Base-by-base conservation (phyloP, 2,113 vertebrate genomes). In the Clarias gariepinus region DNA sequence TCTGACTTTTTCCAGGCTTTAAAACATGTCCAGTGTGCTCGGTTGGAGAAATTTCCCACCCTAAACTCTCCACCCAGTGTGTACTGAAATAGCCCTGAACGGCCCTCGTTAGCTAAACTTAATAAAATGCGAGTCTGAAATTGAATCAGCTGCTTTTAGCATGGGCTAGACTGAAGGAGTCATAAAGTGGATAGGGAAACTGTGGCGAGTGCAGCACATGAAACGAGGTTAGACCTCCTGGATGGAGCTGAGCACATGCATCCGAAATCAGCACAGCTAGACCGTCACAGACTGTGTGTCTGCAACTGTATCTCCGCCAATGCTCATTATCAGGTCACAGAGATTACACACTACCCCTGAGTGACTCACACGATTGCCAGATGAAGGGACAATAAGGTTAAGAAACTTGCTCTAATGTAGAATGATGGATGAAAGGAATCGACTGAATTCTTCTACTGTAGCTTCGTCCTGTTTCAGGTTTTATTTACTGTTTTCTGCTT, bases 141-240 rank as follows among this genome's bases (percentile, higher is more conserved):
- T 95, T 89, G 86, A 93, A 95, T 95, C 90, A 89, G 86, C 86
- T 53, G 90, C 94, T 95, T 94, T 95, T 94, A 94, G 93, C 90
- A 86, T 71, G 52, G 91, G 66, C 85, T 84, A 88, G 78, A 88
- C 88, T 90, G 88, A 81, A 93, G 93, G 86, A 88, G 86, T 89
- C 87, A 90, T 90, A 93, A 84, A 94, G 89, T 89, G 90, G 90
- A 94, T 92, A 90, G 89, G 87, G 81, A 84, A 91, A 89, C 90
- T 86, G 89, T 83, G 82, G 81, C 87, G 78, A 90, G 92, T 87
- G 78, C 64, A 94, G 93, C 92, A 92, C 90, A 90, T 85, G 84
- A 92, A 94, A 95, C 86, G 81, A 92, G 91, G 92, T 94, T 94
- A 94, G 85, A 89, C 52, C 81, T 85, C 66, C 90, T 87, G 93